Evolutionary conservation across 1,140 invertebrate species (phyloP).

Genomic region (Triops longicaudatus): DNA sequence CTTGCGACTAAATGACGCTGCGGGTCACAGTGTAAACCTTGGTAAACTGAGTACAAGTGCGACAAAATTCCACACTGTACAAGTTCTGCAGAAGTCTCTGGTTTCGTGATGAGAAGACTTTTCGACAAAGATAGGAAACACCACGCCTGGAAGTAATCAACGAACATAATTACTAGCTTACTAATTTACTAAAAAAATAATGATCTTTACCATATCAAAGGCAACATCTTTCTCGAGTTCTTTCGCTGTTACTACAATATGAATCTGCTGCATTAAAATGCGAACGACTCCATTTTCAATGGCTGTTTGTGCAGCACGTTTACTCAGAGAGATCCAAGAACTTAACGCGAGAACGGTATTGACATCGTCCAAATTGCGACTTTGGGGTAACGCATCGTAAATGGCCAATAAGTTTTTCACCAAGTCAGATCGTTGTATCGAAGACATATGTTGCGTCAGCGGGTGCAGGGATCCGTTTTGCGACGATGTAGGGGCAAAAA

Average conservation of each 20-base stretch:
- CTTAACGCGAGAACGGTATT: neutral
- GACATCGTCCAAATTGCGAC: neutral
- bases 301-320: neutral
- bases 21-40: neutral
- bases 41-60: neutral
- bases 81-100: neutral
- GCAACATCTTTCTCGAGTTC: neutral
- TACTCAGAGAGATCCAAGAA: neutral
- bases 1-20: neutral
- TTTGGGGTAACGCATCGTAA: neutral
- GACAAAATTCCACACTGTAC: neutral
- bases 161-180: neutral
- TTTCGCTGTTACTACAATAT: neutral
- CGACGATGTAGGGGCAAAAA: neutral
- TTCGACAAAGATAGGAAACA: neutral
- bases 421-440: neutral
- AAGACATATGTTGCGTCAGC: neutral
- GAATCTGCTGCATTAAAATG: neutral
- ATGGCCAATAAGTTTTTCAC: neutral
- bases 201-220: neutral
- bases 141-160: neutral
- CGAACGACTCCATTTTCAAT: neutral
- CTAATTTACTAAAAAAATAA: no score
- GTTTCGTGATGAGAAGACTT: neutral
- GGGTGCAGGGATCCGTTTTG: neutral